Base-by-base conservation (phyloP, 2,888 invertebrate species). In the Dynastes grantii region DNA sequence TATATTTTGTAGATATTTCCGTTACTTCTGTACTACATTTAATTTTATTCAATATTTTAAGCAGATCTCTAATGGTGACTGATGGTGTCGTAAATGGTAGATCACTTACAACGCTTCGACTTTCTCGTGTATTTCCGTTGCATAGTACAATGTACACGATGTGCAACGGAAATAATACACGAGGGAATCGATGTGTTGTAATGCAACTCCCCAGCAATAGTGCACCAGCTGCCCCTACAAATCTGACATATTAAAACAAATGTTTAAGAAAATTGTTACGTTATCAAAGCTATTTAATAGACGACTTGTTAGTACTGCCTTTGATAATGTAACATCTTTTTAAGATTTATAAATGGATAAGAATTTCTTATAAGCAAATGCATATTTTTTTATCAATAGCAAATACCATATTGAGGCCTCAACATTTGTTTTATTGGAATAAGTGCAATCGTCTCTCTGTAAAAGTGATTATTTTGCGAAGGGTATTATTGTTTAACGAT, bases 351-450 rank as follows among this genome's bases (percentile, higher is more conserved):
- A 11, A 8, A 45, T 45, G 37, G 27, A 29, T 53, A 70, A 27
- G 70, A 9, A 70, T 37, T 70, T 70, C 70, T 51, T 53, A 53
- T 53, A 29, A 70, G 16, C 51, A 32, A 70, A 70, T 51, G 51
- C 70, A 70, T 70, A 70, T 45, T 45, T 70, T 55, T 55, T 55
- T 55, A 55, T 16, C 22, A 55, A 55, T 55, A 55, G 64, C 32
- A 32, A 64, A n/a, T 64, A 64, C 37, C 64, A 45, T 45, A 45
- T 45, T 45, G 55, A 55, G 55, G 55, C 55, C 55, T 55, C 45
- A 45, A 45, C 45, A 45, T 45, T 45, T 45, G 11, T 6, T 55
- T n/a, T 55, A 16, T 22, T 55, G n/a, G 16, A n/a, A 55, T 11
- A 55, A 55, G 4, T 55, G 55, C 55, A 55, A 55, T 22, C n/a